phyloP scores from a whole-genome alignment of 1,140 invertebrate species.

The Drosophila sp. region DNA sequence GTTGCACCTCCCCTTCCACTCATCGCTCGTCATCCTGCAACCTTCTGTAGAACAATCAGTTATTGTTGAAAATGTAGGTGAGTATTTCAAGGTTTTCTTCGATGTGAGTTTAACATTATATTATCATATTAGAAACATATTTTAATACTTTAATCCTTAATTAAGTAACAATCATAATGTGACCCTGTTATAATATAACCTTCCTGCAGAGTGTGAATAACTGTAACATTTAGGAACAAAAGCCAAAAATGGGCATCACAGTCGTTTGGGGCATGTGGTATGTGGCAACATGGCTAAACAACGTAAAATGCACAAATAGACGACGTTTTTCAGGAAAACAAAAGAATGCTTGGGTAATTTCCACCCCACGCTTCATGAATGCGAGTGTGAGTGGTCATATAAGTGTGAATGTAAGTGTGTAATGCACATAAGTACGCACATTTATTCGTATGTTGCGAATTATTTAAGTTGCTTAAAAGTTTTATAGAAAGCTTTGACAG shows the following conservation, averaged over 20 bases:
- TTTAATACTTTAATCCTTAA: not conserved
- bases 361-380: constrained; percentile 22
- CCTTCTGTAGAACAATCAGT: not conserved
- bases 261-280: not conserved
- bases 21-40: too few species aligned
- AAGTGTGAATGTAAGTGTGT: not conserved
- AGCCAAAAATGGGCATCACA: constrained; percentile 7
- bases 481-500: not conserved
- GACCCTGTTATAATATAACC: constrained; percentile 5
- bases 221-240: constrained; percentile 35
- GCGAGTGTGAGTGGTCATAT: not conserved
- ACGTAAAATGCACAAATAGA: constrained; percentile 40
- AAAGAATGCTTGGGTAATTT: constrained; percentile 48
- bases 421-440: constrained; percentile 1
- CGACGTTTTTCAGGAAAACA: constrained; percentile 39
- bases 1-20: not conserved
- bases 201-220: constrained; percentile 22
- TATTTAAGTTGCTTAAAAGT: not conserved
- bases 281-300: constrained; percentile 29
- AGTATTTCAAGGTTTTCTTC: constrained; percentile 14
- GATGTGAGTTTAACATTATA: not conserved
- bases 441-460: not conserved
- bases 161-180: not conserved
- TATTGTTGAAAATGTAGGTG: constrained; percentile 9
- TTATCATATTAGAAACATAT: not conserved